A percentile compares a stretch with the other conserved stretches of the same genome.
These are phyloP conservation scores for Thalpophila matura DNA, from an alignment of 2,888 invertebrate genomes.

Conservation along the genomic window DNA sequence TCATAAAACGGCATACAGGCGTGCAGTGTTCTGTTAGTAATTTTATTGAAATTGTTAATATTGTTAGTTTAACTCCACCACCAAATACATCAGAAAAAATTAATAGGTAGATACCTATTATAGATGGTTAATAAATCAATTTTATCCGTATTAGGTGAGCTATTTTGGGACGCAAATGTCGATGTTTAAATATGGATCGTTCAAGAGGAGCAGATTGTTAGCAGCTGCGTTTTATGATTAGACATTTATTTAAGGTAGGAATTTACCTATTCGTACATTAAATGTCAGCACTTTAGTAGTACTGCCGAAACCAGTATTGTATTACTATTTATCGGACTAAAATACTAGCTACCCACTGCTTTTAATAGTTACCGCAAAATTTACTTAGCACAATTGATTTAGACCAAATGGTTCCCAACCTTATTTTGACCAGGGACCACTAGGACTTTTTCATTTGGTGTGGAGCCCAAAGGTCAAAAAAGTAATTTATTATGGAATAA, in stretches of 20 bases:
- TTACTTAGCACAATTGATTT: no score
- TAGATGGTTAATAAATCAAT: slow-evolving; percentile 6
- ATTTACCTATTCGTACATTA: neutral
- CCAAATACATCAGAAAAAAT: slow-evolving; percentile 32
- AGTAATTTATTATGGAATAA: no score
- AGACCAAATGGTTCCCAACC: no score
- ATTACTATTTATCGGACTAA: no score
- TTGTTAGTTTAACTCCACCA: slow-evolving; percentile 55
- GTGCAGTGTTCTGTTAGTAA: slow-evolving; percentile 90
- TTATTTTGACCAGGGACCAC: no score
- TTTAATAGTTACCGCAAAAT: no score
- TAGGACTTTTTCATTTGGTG: no score
- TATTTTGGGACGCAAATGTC: slow-evolving; percentile 9
- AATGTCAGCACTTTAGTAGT: no score
- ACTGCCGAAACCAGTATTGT: no score
- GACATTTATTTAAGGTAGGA: neutral
- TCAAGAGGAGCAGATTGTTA: neutral
- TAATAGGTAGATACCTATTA: no score
- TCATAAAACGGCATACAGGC: slow-evolving; percentile 90
- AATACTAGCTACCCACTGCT: no score
- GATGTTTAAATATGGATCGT: neutral
- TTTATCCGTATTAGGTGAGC: slow-evolving; percentile 33
- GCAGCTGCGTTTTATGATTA: neutral
- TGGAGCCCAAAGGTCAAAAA: no score
- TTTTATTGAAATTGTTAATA: slow-evolving; percentile 71